These are phyloP conservation scores for Listronotus bonariensis DNA, from an alignment of 1,140 invertebrate genomes.

Conservation along the genomic window DNA sequence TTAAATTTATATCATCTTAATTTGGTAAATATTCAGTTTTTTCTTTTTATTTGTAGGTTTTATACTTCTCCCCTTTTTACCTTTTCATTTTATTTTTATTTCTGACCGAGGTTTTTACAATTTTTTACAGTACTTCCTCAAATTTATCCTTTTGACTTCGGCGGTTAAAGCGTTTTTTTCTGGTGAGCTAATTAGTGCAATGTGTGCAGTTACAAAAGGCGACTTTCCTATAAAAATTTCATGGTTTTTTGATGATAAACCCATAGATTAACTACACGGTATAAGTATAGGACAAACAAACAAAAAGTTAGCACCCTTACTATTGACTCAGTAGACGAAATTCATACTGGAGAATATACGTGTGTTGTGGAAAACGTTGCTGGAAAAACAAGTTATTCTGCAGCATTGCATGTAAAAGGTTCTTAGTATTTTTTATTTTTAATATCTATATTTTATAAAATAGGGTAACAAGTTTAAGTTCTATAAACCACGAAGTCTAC, in stretches of 20 bases:
- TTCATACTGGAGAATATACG: constrained; percentile 63
- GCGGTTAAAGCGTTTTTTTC: constrained; percentile 68
- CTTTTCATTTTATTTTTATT: not conserved
- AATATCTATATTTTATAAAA: not conserved
- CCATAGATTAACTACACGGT: constrained; percentile 52
- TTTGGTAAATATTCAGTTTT: no score
- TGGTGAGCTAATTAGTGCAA: constrained; percentile 70
- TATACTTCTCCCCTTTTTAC: not conserved
- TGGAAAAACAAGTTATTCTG: constrained; percentile 57
- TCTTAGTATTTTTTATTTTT: constrained; percentile 60
- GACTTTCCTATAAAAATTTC: constrained; percentile 74
- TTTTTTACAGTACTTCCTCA: constrained; percentile 64
- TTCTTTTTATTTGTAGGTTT: not conserved
- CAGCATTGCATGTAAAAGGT: constrained; percentile 66
- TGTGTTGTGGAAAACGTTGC: constrained; percentile 64
- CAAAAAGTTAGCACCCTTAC: constrained; percentile 63
- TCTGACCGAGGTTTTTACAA: no score
- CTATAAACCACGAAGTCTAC: no score
- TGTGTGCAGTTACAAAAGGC: constrained; percentile 75
- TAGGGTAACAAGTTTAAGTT: no score
- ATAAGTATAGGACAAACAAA: constrained; percentile 56
- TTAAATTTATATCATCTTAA: no score
- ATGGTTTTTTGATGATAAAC: constrained; percentile 68
- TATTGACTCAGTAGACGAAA: constrained; percentile 61
- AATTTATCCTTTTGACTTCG: constrained; percentile 68